A percentile compares a stretch with the other conserved stretches of the same genome.
Evolutionary conservation across 1,140 invertebrate genomes (phyloP).

Genomic region (Mercenaria mercenaria): DNA sequence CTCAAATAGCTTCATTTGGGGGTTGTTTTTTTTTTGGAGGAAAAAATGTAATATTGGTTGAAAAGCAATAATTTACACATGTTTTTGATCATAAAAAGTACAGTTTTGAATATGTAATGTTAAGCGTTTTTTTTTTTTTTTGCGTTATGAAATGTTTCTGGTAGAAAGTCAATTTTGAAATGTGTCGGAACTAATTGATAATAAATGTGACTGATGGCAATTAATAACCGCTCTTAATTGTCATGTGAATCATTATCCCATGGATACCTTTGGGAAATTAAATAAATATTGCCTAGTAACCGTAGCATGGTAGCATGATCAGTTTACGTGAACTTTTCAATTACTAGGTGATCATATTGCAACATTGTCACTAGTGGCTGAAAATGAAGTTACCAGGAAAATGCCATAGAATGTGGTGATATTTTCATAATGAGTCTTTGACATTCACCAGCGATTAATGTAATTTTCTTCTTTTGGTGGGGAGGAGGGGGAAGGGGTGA

Average conservation of each 20-base stretch:
- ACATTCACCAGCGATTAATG: neutral
- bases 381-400: neutral
- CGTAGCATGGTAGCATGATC: neutral
- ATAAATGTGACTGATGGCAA: neutral
- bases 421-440: neutral
- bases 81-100: no score
- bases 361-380: neutral
- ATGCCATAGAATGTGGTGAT: neutral
- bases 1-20: no score
- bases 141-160: neutral
- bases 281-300: conserved; percentile 14
- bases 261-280: neutral
- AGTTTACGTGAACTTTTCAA: conserved; percentile 11
- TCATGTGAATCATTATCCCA: neutral
- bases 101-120: no score
- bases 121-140: no score
- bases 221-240: neutral
- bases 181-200: neutral
- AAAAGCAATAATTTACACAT: no score
- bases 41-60: no score
- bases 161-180: neutral
- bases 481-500: no score
- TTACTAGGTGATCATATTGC: neutral
- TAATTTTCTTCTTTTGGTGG: no score
- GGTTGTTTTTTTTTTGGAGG: no score